phyloP scores from a whole-genome alignment of 2,888 invertebrate species.

The Steinernema hermaphroditum region DNA sequence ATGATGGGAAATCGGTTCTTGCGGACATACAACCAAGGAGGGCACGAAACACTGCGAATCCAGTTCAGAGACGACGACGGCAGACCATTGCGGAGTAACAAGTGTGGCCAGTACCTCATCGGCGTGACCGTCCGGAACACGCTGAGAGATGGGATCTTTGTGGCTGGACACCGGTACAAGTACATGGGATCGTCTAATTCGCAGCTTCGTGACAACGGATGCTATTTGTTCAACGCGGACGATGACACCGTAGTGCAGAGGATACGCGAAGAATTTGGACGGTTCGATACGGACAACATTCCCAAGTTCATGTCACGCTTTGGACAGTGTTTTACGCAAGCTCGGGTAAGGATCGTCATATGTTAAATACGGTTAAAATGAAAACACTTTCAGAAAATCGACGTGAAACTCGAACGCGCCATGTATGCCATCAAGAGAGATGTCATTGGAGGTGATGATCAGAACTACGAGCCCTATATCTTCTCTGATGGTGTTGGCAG shows the following conservation, averaged over 20 bases:
- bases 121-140: constrained; percentile 47
- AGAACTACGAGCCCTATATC: constrained; percentile 41
- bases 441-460: constrained; percentile 42
- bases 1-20: constrained; percentile 66
- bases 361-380: not conserved
- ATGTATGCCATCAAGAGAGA: constrained; percentile 31
- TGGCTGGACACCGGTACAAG: constrained; percentile 50
- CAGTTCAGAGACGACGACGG: constrained; percentile 54
- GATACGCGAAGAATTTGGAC: constrained; percentile 43
- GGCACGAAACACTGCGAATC: constrained; percentile 53
- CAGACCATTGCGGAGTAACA: constrained; percentile 42
- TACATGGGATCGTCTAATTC: constrained; percentile 65
- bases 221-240: constrained; percentile 52
- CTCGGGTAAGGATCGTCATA: constrained; percentile 36
- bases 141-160: constrained; percentile 42
- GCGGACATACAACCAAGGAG: constrained; percentile 41
- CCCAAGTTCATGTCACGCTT: constrained; percentile 67
- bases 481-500: constrained; percentile 37
- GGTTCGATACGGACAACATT: constrained; percentile 57
- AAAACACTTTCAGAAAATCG: constrained; percentile 40
- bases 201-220: constrained; percentile 64
- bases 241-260: constrained; percentile 38
- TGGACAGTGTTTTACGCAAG: constrained; percentile 67
- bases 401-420: constrained; percentile 33
- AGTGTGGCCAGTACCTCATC: constrained; percentile 44